phyloP scores from a whole-genome alignment of 2,888 invertebrate species.

The Diploptera punctata region DNA sequence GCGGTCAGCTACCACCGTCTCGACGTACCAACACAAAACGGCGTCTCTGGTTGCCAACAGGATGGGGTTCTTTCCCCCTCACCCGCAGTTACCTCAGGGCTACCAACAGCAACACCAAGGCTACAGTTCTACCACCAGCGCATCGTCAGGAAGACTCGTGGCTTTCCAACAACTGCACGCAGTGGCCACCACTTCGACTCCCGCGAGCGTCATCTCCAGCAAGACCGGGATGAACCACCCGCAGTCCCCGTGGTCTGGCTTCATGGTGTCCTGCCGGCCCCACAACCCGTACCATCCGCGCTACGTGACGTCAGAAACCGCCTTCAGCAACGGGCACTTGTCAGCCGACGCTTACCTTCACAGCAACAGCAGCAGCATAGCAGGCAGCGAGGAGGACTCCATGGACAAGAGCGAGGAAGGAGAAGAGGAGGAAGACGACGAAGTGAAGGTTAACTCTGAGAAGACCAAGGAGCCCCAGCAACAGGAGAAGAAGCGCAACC shows the following conservation, averaged over 20 bases:
- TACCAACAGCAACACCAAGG: no score
- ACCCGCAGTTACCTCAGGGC: conserved; percentile 3
- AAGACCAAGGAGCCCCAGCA: conserved; percentile 26
- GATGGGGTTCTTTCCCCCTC: conserved; percentile 25
- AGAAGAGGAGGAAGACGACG: conserved; percentile 52
- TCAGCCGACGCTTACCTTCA: conserved; percentile 48
- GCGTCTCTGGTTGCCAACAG: conserved; percentile 18
- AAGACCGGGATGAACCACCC: conserved; percentile 3
- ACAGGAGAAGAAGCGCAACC: conserved; percentile 68
- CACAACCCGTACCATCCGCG: conserved; percentile 52
- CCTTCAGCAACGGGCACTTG: background rate
- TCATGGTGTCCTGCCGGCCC: conserved; percentile 63
- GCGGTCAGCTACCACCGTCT: background rate
- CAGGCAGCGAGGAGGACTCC: conserved; percentile 63
- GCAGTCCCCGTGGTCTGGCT: conserved; percentile 63
- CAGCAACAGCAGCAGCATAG: conserved; percentile 49
- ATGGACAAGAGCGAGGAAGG: conserved; percentile 59
- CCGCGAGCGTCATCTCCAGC: conserved; percentile 22
- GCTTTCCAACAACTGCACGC: conserved; percentile 60
- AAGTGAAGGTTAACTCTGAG: conserved; percentile 12
- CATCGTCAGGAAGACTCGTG: conserved; percentile 48
- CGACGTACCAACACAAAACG: background rate
- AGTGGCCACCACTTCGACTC: conserved; percentile 46
- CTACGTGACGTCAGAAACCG: conserved; percentile 34
- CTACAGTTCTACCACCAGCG: conserved; percentile 21